Evolutionary conservation across 1,140 invertebrate species (phyloP).

Genomic region (Sycophaga agraensis): DNA sequence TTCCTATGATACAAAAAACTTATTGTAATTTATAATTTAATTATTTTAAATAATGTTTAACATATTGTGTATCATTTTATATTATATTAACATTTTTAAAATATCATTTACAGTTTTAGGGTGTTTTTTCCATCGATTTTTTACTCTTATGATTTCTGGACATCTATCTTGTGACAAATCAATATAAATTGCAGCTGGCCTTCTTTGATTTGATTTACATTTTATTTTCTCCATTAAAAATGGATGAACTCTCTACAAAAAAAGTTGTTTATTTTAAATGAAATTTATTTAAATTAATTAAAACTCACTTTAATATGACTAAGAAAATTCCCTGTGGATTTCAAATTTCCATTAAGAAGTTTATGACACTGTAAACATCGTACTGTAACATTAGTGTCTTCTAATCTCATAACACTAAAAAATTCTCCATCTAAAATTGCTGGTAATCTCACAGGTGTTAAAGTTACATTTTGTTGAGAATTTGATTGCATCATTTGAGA

Average conservation of each 20-base stretch:
- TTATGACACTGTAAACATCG: constrained; percentile 53
- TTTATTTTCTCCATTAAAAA: constrained; percentile 53
- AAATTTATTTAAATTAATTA: not conserved
- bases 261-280: constrained; percentile 16
- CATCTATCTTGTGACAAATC: constrained; percentile 47
- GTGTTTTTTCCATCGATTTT: constrained; percentile 48
- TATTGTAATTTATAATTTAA: not conserved
- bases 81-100: not conserved
- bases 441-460: constrained; percentile 52
- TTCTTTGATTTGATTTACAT: constrained; percentile 55
- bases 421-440: constrained; percentile 57
- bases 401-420: constrained; percentile 51
- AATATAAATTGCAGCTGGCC: constrained; percentile 52
- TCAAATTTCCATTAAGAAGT: constrained; percentile 54
- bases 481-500: constrained; percentile 39
- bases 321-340: constrained; percentile 56
- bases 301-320: constrained; percentile 54
- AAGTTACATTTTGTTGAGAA: constrained; percentile 42
- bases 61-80: too few species aligned
- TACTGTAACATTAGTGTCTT: constrained; percentile 54
- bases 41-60: too few species aligned
- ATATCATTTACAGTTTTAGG: constrained; percentile 42
- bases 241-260: constrained; percentile 52
- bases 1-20: constrained; percentile 38
- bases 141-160: constrained; percentile 44